Evolutionary conservation across 2,113 vertebrate species (phyloP), one percentile per base, ranked within the genome.

Genomic region (Cryptomyrus ogoouensis): DNA sequence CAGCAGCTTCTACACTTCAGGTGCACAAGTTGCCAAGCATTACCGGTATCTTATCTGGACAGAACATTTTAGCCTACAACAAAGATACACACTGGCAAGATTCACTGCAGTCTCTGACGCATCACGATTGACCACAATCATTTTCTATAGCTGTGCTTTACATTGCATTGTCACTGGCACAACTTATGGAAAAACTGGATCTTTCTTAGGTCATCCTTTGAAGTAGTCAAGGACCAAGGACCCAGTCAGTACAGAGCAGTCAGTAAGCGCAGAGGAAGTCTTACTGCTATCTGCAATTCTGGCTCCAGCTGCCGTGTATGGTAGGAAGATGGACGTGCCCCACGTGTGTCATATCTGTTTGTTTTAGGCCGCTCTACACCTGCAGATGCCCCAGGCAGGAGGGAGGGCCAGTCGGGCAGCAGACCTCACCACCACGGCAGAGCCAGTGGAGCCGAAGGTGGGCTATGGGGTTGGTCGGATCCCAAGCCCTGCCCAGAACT

Each of bases 391-490:
- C 93, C 95, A 96, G 93, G 96, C 95, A 89, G 98, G 96, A 98
- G 97, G 97, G 95, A 97, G 96, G 95, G 97, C 97, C 93, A 97
- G 96, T 96, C 97, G 98, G 93, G 97, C 98, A 90, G 93, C 97
- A 92, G 97, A 98, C 92, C 89, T 92, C 95, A 95, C 95, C 95
- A 93, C 95, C 93, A 96, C 94, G 90, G 96, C 97, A 91, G 97
- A 97, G 93, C 96, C 97, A 94, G 94, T 97, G 95, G 96, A 97
- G 91, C 97, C 96, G 93, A 97, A 99, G 98, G 98, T 99, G 98
- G 97, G 97, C 95, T 94, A 92, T 90, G 50, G 93, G 91, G 94
- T 94, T 93, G 93, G 92, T 93, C 94, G 93, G 88, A 93, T 90
- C 70, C 94, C 93, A 74, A 70, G 42, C 83, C 89, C n/a, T 27